These are phyloP conservation scores for Gasterosteus nipponicus DNA, from an alignment of 2,113 vertebrate species.

Conservation along the genomic window DNA sequence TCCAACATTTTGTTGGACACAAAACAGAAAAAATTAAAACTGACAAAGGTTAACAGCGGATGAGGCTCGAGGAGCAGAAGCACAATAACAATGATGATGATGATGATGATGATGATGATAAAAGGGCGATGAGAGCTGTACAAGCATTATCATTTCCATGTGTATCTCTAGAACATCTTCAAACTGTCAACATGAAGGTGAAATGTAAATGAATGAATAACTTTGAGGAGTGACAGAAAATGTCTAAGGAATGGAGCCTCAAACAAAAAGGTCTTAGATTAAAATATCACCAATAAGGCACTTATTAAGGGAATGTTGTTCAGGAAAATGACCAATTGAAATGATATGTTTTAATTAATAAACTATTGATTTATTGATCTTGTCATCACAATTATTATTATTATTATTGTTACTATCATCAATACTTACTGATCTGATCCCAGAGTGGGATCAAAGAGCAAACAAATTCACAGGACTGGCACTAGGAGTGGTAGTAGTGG, in stretches of 20 bases:
- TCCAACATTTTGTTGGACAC: not conserved
- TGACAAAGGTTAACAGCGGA: not conserved
- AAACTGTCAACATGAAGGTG: constrained; percentile 5
- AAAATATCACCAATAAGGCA: not conserved
- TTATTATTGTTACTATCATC: not conserved
- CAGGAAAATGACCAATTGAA: not conserved
- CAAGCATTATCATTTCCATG: not conserved
- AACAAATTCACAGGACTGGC: constrained; percentile 1
- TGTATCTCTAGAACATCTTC: not conserved
- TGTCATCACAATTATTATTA: not conserved
- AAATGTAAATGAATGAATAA: constrained; percentile 47
- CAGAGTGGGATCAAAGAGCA: not conserved
- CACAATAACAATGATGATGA: constrained; percentile 4
- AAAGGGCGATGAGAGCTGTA: not conserved
- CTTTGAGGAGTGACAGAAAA: not conserved
- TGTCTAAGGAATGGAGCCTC: not conserved
- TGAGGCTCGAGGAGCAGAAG: constrained; percentile 1
- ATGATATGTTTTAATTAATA: not conserved
- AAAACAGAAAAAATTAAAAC: constrained; percentile 10
- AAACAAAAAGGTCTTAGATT: not conserved
- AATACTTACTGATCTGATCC: not conserved
- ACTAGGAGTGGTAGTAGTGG: constrained; percentile 23
- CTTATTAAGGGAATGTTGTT: constrained; percentile 1
- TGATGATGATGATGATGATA: constrained; percentile 16
- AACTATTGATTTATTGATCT: not conserved